Conservation (phyloP, 2,888 invertebrate species). For the Hydropsyche betteni region DNA sequence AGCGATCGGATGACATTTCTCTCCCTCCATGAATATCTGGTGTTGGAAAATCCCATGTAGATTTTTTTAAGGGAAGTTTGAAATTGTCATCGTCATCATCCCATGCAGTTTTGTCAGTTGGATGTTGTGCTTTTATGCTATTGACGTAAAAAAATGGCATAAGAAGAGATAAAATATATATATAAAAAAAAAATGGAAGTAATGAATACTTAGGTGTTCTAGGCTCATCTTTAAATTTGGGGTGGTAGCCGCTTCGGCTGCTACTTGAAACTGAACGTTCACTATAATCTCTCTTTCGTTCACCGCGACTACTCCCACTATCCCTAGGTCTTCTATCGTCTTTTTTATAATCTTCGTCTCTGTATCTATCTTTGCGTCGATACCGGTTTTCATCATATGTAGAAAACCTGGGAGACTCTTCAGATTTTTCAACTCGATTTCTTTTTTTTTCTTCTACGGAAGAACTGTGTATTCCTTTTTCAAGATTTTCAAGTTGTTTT, state of each 20-base stretch:
- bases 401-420: conserved; percentile 58
- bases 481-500: conserved; percentile 67
- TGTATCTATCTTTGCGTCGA: conserved; percentile 56
- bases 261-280: conserved; percentile 57
- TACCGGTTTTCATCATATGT: conserved; percentile 57
- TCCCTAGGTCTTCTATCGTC: conserved; percentile 56
- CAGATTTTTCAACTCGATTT: conserved; percentile 59
- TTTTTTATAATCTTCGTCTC: conserved; percentile 56
- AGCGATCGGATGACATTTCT: conserved; percentile 59
- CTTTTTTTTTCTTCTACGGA: conserved; percentile 68
- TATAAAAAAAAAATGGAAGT: conserved; percentile 9
- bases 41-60: conserved; percentile 94
- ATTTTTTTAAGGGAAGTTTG: conserved; percentile 70
- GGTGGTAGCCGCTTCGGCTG: conserved; percentile 66
- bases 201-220: conserved; percentile 74
- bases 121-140: conserved; percentile 64
- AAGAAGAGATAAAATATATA: conserved; percentile 8
- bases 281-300: conserved; percentile 51
- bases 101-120: conserved; percentile 77
- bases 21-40: conserved; percentile 69
- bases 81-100: conserved; percentile 81
- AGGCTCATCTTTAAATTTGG: conserved; percentile 85
- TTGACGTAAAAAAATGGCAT: conserved; percentile 5
- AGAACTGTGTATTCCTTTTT: conserved; percentile 77
- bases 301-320: conserved; percentile 54